Evolutionary conservation across 1,140 invertebrate species (phyloP), one percentile per base, ranked within the genome.

Genomic region (Drosophila trapezifrons): DNA sequence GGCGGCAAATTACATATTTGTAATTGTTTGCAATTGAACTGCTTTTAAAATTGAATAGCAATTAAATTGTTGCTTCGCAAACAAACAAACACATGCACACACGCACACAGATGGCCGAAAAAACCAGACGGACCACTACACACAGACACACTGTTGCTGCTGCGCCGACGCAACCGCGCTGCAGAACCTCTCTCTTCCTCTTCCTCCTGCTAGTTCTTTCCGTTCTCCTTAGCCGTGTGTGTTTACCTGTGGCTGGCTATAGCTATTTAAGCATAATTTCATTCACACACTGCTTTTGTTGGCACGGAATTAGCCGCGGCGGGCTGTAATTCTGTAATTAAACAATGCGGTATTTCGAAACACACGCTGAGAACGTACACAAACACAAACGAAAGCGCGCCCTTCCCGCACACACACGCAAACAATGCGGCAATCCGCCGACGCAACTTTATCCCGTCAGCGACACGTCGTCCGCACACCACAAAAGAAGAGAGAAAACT

Each of bases 11-110:
- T 70, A 77, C 56, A 76, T 77, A 79, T 87, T 83, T 89, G 79
- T 66, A 76, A 72, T 83, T 70, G 76, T 62, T 69, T 83, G 79
- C 72, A 86, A 86, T 87, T 86, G 83, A 87, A 86, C 83, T 73
- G 83, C 78, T 87, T 83, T 86, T 76, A 66, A 73, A 62, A 49
- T 79, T 77, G 70, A 70, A 73, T 58, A 49, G 46, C 73, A 83
- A 76, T 87, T 86, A 78, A 86, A 86, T 87, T 79, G 76, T 87
- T 86, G 62, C 84, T 79, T 79, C 60, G 78, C 58, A 72, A 55
- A 49, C 43, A 62, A 12, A 58, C 73, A 69, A 40, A 47, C 27
- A 67, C 43, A 27, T 7, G 15, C 51, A n/a, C 9, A 32, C 27
- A 7, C 51, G n/a, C 9, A 43, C 27, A 7, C 37, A 35, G 13